phyloP scores from a whole-genome alignment of 2,113 vertebrate species.

The Genyomyrus donnyi region DNA sequence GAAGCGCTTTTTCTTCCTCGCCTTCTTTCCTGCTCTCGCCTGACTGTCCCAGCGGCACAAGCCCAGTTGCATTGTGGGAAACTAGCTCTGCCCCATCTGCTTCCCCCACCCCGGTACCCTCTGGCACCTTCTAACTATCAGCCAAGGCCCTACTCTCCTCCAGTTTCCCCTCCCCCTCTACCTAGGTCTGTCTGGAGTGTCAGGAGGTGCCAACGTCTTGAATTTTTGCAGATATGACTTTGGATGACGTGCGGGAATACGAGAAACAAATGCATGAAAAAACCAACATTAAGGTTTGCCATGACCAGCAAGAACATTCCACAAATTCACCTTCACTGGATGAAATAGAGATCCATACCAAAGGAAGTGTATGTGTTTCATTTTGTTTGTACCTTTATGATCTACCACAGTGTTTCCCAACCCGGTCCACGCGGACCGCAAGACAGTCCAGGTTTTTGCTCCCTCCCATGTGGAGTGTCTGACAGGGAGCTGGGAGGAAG shows the following conservation, averaged over 20 bases:
- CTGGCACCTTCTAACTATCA: slow-evolving; percentile 1
- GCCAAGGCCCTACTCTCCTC: slow-evolving; percentile 36
- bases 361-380: slow-evolving; percentile 83
- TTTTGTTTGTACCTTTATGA: slow-evolving; percentile 2
- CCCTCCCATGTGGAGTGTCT: background rate
- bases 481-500: background rate
- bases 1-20: slow-evolving; percentile 19
- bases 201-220: slow-evolving; percentile 69
- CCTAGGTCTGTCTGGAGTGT: slow-evolving; percentile 30
- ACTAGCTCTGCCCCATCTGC: slow-evolving; percentile 18
- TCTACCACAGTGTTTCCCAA: background rate
- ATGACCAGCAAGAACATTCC: slow-evolving; percentile 69
- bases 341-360: slow-evolving; percentile 88
- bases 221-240: slow-evolving; percentile 96
- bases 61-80: slow-evolving; percentile 21
- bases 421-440: background rate
- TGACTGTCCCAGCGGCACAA: slow-evolving; percentile 20
- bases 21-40: slow-evolving; percentile 15
- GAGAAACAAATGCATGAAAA: slow-evolving; percentile 98
- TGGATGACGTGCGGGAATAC: slow-evolving; percentile 95
- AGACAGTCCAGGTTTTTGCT: background rate
- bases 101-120: slow-evolving; percentile 13
- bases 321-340: slow-evolving; percentile 80
- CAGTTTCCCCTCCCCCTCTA: slow-evolving; percentile 30
- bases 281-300: slow-evolving; percentile 99